A percentile compares a stretch with the other conserved stretches of the same genome.
These are phyloP conservation scores for Eretmochelys imbricata DNA, from an alignment of 2,113 vertebrate species.

Conservation along the genomic window DNA sequence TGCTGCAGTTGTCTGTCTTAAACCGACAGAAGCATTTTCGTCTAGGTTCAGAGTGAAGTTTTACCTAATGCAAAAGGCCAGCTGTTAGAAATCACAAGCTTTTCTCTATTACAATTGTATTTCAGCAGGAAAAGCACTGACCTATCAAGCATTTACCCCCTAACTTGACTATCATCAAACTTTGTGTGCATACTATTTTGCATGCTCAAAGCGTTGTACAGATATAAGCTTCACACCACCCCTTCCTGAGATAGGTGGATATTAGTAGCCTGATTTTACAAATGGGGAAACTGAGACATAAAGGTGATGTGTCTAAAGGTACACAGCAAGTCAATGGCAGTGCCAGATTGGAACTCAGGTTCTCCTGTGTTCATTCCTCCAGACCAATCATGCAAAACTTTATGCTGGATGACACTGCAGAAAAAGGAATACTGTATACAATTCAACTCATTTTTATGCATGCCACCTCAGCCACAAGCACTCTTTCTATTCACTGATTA, in stretches of 20 bases:
- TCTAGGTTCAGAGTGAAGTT: accelerated
- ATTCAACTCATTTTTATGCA: neutral
- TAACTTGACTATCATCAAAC: neutral
- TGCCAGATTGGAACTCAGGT: neutral
- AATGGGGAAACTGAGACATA: neutral
- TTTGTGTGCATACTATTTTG: neutral
- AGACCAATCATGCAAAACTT: neutral
- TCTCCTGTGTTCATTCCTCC: neutral
- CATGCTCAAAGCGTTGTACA: neutral
- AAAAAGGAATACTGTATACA: neutral
- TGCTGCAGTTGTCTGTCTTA: neutral
- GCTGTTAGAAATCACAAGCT: accelerated
- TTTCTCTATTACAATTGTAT: accelerated
- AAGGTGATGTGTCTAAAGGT: neutral
- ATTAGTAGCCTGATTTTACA: neutral
- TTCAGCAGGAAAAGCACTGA: neutral
- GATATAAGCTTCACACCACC: accelerated
- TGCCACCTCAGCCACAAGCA: neutral
- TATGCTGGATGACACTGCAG: neutral
- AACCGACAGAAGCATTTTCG: neutral
- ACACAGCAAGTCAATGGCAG: neutral
- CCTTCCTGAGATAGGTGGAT: neutral
- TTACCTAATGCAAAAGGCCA: neutral
- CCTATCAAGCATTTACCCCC: neutral
- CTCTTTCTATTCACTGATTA: neutral